phyloP scores from a whole-genome alignment of 1,140 invertebrate species.

The Oncopodura yosiiana region DNA sequence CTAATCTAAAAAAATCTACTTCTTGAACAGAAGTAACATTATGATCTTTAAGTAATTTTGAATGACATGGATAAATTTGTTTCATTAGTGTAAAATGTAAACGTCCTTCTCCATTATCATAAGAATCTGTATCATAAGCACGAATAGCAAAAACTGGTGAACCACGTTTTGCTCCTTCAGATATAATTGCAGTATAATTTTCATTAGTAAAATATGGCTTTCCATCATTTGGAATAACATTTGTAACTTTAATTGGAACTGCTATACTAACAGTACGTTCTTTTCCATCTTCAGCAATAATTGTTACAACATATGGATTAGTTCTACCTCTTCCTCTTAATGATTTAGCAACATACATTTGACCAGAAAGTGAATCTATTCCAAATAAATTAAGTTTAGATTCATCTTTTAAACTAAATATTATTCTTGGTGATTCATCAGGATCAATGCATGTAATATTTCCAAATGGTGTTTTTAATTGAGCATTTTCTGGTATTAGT shows the following conservation, averaged over 20 bases:
- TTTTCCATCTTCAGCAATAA: constrained; percentile 61
- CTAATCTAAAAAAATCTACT: constrained; percentile 31
- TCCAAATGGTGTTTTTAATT: constrained; percentile 52
- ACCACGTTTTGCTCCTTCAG: constrained; percentile 58
- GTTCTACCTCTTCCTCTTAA: constrained; percentile 65
- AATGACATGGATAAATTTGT: constrained; percentile 27
- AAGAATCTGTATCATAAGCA: constrained; percentile 60
- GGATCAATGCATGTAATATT: constrained; percentile 70
- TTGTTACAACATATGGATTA: constrained; percentile 58
- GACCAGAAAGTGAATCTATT: constrained; percentile 57
- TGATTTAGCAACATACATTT: constrained; percentile 52
- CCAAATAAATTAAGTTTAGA: constrained; percentile 49
- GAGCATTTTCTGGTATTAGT: constrained; percentile 42
- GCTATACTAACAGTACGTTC: constrained; percentile 50
- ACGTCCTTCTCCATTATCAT: constrained; percentile 32
- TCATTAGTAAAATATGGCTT: constrained; percentile 54
- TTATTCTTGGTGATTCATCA: constrained; percentile 46
- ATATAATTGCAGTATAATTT: constrained; percentile 28
- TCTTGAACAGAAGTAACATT: constrained; percentile 23
- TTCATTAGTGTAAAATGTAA: constrained; percentile 25
- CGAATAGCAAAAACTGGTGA: constrained; percentile 65
- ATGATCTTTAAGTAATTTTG: constrained; percentile 7
- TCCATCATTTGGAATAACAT: constrained; percentile 72
- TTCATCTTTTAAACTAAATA: constrained; percentile 34
- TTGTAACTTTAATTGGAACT: constrained; percentile 60